phyloP scores from a whole-genome alignment of 2,113 vertebrate genomes.

The Genyomyrus donnyi region DNA sequence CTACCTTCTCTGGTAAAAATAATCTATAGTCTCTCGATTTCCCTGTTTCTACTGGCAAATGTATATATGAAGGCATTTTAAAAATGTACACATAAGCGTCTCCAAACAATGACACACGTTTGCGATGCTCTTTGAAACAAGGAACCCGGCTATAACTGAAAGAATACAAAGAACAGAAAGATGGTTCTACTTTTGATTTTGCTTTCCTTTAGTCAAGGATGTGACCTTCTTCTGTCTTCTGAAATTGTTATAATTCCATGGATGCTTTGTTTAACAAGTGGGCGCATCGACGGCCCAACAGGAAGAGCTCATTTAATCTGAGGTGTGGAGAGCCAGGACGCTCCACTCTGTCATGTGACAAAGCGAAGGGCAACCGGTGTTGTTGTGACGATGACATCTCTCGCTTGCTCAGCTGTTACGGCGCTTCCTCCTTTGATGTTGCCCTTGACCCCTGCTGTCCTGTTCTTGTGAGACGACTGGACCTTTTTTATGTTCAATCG shows the following conservation, averaged over 20 bases:
- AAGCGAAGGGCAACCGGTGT: background rate
- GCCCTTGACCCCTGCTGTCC: conserved; percentile 7
- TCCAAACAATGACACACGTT: background rate
- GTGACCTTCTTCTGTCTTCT: background rate
- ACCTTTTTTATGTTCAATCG: conserved; percentile 56
- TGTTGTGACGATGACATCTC: background rate
- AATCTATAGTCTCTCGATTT: background rate
- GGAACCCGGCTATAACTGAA: background rate
- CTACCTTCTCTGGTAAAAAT: background rate
- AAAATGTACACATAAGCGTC: background rate
- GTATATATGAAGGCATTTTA: background rate
- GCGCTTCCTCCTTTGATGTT: background rate
- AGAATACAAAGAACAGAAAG: background rate
- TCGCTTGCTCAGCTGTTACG: conserved; percentile 10
- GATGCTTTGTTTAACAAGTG: background rate
- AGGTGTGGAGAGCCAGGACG: background rate
- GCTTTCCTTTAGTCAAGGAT: conserved; percentile 1
- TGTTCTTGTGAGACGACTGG: conserved; percentile 3
- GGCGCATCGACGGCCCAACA: background rate
- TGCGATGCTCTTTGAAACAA: background rate
- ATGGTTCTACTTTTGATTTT: background rate
- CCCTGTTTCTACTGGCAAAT: background rate
- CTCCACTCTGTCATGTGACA: background rate
- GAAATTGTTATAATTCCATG: conserved; percentile 1
- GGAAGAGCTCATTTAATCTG: background rate